These are phyloP conservation scores for Leptopilina boulardi DNA, from an alignment of 1,140 invertebrate genomes.

Conservation along the genomic window DNA sequence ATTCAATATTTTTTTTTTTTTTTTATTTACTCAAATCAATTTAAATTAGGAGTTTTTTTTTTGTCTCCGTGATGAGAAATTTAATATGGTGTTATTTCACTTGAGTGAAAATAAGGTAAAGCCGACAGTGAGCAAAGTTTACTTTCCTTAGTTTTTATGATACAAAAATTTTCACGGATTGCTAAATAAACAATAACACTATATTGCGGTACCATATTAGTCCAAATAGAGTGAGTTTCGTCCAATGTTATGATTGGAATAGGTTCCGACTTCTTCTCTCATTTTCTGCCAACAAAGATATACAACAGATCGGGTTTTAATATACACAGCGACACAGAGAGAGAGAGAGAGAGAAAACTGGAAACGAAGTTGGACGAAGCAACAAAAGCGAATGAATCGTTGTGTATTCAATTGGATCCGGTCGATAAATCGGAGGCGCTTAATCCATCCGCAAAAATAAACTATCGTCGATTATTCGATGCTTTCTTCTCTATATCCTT, in stretches of 20 bases:
- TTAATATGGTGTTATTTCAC: conserved; percentile 11
- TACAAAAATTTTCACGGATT: neutral
- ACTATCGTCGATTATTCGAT: conserved; percentile 16
- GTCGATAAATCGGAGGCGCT: conserved; percentile 62
- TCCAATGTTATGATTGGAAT: conserved; percentile 16
- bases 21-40: too few species aligned
- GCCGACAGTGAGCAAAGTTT: neutral
- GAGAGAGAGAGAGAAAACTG: neutral
- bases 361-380: neutral
- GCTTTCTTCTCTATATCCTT: neutral
- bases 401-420: conserved; percentile 36
- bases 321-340: neutral
- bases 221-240: neutral
- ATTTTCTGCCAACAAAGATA: neutral
- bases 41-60: too few species aligned
- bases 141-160: neutral
- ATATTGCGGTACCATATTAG: neutral
- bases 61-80: neutral
- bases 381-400: conserved; percentile 25
- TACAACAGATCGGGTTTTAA: conserved; percentile 21
- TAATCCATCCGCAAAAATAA: conserved; percentile 61
- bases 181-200: conserved; percentile 5
- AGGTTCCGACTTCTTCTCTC: conserved; percentile 16
- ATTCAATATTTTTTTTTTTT: too few species aligned
- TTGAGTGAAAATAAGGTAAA: neutral